Evolutionary conservation across 1,140 invertebrate species (phyloP).

Genomic region (Drosophila ananassae): DNA sequence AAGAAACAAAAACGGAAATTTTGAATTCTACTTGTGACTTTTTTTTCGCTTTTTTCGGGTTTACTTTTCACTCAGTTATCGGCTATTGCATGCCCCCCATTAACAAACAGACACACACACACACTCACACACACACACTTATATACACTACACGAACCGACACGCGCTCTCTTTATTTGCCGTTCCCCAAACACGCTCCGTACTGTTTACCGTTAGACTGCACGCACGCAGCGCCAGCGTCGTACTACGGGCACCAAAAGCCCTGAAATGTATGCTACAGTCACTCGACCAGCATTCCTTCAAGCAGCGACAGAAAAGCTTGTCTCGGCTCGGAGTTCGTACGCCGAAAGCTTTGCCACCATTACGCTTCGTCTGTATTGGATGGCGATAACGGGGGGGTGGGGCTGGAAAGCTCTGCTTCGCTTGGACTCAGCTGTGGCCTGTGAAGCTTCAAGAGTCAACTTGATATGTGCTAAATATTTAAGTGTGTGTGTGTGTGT

Average conservation of each 20-base stretch:
- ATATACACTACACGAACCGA: background rate
- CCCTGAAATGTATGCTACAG: slow-evolving; percentile 68
- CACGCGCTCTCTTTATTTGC: slow-evolving; percentile 8
- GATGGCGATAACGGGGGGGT: background rate
- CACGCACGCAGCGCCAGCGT: slow-evolving; percentile 81
- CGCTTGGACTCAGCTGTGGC: slow-evolving; percentile 43
- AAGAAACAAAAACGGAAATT: slow-evolving; percentile 42
- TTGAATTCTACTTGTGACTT: slow-evolving; percentile 22
- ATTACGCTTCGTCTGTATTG: background rate
- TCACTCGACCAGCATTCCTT: slow-evolving; percentile 42
- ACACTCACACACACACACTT: background rate
- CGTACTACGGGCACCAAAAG: slow-evolving; percentile 57
- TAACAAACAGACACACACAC: slow-evolving; percentile 3
- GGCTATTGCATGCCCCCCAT: slow-evolving; percentile 33
- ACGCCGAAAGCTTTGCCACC: background rate
- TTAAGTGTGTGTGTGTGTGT: slow-evolving; percentile 8
- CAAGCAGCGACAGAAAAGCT: slow-evolving; percentile 35
- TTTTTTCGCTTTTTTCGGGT: slow-evolving; percentile 19
- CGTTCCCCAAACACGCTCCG: slow-evolving; percentile 25
- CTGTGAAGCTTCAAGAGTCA: slow-evolving; percentile 58
- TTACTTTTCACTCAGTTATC: slow-evolving; percentile 19
- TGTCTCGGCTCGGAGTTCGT: background rate
- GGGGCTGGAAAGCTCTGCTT: slow-evolving; percentile 36
- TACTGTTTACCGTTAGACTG: slow-evolving; percentile 61
- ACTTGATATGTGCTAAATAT: slow-evolving; percentile 24